Evolutionary conservation across 2,888 invertebrate genomes (phyloP).

Genomic region (Taenaris catops): DNA sequence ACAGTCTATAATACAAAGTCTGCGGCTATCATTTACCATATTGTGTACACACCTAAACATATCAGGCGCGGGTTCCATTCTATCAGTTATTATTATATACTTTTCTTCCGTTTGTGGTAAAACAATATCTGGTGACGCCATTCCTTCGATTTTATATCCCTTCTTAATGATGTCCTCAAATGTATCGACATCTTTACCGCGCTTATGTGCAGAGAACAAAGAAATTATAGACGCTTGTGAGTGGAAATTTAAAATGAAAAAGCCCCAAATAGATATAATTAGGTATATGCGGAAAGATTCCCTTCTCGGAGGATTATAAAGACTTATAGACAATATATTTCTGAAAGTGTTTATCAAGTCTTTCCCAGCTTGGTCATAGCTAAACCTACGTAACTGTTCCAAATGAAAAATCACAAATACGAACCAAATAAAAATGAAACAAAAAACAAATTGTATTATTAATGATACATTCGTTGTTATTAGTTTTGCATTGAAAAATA

Average conservation of each 20-base stretch:
- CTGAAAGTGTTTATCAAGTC: constrained; percentile 56
- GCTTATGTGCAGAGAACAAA: constrained; percentile 56
- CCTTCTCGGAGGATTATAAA: constrained; percentile 46
- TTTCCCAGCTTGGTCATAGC: constrained; percentile 53
- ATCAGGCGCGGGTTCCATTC: constrained; percentile 40
- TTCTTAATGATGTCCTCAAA: constrained; percentile 61
- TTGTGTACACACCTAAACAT: constrained; percentile 44
- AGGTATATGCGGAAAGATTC: constrained; percentile 53
- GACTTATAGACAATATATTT: constrained; percentile 43
- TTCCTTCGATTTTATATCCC: constrained; percentile 57
- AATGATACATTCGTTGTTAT: constrained; percentile 33
- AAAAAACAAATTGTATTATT: constrained; percentile 35
- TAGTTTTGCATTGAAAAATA: constrained; percentile 45
- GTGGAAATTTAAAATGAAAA: constrained; percentile 59
- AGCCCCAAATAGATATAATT: constrained; percentile 55
- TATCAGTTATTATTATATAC: constrained; percentile 49
- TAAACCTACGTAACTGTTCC: constrained; percentile 35
- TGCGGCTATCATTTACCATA: constrained; percentile 44
- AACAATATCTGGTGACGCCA: constrained; percentile 61
- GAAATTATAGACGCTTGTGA: constrained; percentile 66
- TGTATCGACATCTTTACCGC: constrained; percentile 62
- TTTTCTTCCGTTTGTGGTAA: constrained; percentile 56
- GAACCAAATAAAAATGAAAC: constrained; percentile 54
- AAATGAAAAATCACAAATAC: constrained; percentile 45
- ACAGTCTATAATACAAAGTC: constrained; percentile 66